Evolutionary conservation across 2,888 invertebrate species (phyloP).

Genomic region (Tuberolachnus salignus): DNA sequence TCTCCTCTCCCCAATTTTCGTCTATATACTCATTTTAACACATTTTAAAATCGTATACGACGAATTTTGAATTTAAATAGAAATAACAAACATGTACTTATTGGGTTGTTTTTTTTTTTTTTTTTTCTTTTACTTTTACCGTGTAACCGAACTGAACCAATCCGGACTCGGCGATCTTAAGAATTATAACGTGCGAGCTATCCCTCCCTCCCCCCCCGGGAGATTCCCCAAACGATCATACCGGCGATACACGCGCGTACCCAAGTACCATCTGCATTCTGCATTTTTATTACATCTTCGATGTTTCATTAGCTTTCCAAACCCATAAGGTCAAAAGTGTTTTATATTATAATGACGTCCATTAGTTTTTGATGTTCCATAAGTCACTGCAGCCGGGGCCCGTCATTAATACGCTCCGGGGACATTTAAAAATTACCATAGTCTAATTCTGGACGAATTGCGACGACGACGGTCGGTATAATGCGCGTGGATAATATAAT

Average conservation of each 20-base stretch:
- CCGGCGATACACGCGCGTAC: neutral
- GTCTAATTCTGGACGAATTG: constrained; percentile 29
- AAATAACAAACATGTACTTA: too few relatives aligned
- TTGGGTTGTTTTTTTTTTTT: neutral
- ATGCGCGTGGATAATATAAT: neutral
- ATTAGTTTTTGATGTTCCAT: constrained; percentile 39
- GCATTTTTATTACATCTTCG: constrained; percentile 48
- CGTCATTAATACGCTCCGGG: constrained; percentile 43
- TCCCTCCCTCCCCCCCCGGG: neutral
- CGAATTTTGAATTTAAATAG: too few relatives aligned
- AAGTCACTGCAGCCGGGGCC: constrained; percentile 22
- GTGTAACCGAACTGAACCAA: neutral
- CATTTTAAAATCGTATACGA: too few relatives aligned
- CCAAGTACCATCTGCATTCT: constrained; percentile 2
- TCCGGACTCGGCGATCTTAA: neutral
- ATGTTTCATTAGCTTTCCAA: constrained; percentile 42
- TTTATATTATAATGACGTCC: constrained; percentile 28
- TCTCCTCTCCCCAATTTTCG: too few relatives aligned
- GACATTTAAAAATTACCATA: constrained; percentile 52
- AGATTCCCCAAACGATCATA: constrained; percentile 32
- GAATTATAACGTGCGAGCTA: neutral
- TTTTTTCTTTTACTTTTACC: neutral
- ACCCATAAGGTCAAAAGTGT: constrained; percentile 20
- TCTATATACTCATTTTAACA: too few relatives aligned
- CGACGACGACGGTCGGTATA: constrained; percentile 8